Conservation (phyloP, 2,888 invertebrate genomes). For the Acrocyrtus sp. region DNA sequence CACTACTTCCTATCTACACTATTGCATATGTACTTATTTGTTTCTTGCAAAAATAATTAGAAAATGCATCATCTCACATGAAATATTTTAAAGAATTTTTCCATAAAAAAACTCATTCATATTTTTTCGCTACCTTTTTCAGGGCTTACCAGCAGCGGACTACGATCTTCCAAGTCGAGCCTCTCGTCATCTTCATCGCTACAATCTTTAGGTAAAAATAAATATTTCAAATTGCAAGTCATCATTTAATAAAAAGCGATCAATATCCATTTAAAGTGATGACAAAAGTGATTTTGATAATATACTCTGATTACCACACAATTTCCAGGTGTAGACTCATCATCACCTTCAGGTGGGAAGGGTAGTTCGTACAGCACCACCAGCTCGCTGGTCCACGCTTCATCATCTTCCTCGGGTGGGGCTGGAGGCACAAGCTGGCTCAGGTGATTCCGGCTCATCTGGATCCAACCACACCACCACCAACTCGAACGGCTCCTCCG, state of each 20-base stretch:
- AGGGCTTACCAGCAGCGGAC: constrained; percentile 53
- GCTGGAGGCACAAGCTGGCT: constrained; percentile 33
- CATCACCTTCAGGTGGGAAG: constrained; percentile 57
- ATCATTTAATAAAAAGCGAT: background rate
- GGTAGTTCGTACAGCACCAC: constrained; percentile 53
- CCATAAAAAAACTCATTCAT: background rate
- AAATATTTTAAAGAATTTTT: background rate
- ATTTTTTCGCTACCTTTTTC: constrained; percentile 10
- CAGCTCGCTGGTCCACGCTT: constrained; percentile 51
- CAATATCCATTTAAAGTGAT: background rate
- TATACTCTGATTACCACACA: background rate
- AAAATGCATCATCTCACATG: background rate
- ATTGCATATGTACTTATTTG: background rate
- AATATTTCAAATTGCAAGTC: background rate
- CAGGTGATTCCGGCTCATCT: constrained; percentile 32
- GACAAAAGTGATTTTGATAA: background rate
- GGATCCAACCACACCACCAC: constrained; percentile 36
- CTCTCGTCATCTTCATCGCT: constrained; percentile 58
- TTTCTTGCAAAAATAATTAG: background rate
- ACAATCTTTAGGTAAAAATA: constrained; percentile 55
- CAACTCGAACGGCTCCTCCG: constrained; percentile 25
- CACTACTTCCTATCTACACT: background rate
- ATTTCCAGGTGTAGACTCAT: constrained; percentile 62
- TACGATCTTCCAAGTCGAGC: constrained; percentile 57
- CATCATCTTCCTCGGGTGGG: constrained; percentile 44